Percentiles rank a stretch among this genome's conserved stretches.
Evolutionary conservation across 2,113 vertebrate species (phyloP).

Genomic region (Hippocampus abdominalis): DNA sequence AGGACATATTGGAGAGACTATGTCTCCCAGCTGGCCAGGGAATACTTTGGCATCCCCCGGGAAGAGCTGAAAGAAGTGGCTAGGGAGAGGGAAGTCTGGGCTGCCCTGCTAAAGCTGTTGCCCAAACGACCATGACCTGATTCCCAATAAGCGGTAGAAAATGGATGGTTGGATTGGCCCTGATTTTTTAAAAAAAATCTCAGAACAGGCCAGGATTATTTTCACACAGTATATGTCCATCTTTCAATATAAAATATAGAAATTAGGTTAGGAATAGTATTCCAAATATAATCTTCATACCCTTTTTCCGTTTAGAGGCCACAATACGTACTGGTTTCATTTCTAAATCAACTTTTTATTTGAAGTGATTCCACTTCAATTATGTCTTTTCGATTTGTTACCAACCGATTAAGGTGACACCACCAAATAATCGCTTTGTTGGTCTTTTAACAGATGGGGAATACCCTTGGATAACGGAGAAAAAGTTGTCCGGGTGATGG

Average conservation of each 20-base stretch:
- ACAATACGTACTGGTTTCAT: not conserved
- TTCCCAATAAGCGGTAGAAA: too few relatives aligned
- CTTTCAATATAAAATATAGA: not conserved
- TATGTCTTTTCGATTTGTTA: not conserved
- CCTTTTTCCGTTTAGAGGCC: constrained; percentile 1
- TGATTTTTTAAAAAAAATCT: too few relatives aligned
- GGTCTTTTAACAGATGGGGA: constrained; percentile 77
- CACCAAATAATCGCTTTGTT: constrained; percentile 32
- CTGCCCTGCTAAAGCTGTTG: too few relatives aligned
- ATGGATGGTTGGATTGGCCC: too few relatives aligned
- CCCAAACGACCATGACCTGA: too few relatives aligned
- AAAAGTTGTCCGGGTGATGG: constrained; percentile 44
- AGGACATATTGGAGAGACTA: too few relatives aligned
- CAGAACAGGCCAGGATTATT: not conserved
- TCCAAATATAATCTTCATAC: not conserved
- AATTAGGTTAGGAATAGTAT: not conserved
- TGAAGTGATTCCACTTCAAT: not conserved
- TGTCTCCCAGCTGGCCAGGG: too few relatives aligned
- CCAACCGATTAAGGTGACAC: not conserved
- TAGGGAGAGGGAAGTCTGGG: too few relatives aligned
- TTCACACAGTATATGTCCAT: not conserved
- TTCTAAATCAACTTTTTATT: not conserved
- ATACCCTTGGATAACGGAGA: constrained; percentile 72
- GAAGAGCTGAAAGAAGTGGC: too few relatives aligned
- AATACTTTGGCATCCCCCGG: too few relatives aligned